Evolutionary conservation across 1,140 invertebrate genomes (phyloP), one percentile per base, ranked within the genome.

Genomic region (Portunus trituberculatus): DNA sequence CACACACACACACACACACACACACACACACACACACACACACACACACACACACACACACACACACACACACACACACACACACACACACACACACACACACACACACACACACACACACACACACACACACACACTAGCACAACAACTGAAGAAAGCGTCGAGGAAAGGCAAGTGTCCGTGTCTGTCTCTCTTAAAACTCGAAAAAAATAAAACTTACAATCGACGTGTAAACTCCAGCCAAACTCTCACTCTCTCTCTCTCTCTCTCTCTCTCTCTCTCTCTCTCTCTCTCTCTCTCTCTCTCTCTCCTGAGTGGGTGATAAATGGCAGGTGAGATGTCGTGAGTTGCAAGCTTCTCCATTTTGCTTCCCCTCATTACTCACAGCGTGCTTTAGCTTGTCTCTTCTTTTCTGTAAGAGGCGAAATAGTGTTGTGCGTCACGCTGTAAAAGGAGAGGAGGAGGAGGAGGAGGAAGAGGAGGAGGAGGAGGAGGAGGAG

Each of bases 241-340:
- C 10, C 16, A 59, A 12, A 59, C 52, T 14, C 52, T 59, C 52
- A 4, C 84, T 87, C 25, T 87, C 84, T 32, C n/a, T 87, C 84
- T 87, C 39, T 16, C 84, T 87, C 39, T 87, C 52, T 39, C 29
- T 32, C 29, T 59, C 67, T 76, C 87, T 88, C 32, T 88, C 32
- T 45, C 46, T 88, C 87, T 88, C 46, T 88, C 87, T 88, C 32
- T 88, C 32, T 86, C 86, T 88, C 86, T 88, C 86, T 88, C 86
- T 88, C 86, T 88, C 86, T 88, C 86, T 88, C 86, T 88, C 86
- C 45, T 14, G 16, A 10, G 16, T 12, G 16, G 12, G 39, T 39
- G 39, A 39, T 39, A 39, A 39, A 39, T 39, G 39, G 39, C 6
- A 39, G 6, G 39, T 39, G 39, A 39, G 39, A 39, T 1, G 39